Evolutionary conservation across 1,140 invertebrate species (phyloP), one percentile per base, ranked within the genome.

Genomic region (Pentalonia nigronervosa): DNA sequence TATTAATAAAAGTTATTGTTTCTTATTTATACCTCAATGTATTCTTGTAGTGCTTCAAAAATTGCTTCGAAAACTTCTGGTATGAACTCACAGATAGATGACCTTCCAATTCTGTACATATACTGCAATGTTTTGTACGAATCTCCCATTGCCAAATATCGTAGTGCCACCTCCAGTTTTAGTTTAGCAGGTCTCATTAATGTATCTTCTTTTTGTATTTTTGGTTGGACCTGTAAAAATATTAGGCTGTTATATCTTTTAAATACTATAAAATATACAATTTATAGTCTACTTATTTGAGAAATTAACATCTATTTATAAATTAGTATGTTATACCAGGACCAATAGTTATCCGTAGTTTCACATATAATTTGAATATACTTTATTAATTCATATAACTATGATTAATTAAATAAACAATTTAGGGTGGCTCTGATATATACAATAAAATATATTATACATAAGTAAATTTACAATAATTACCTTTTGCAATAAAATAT

Each of bases 71-170:
- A 89, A 17, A 48, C 87, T n/a, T 50, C 47, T 25, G 94, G 94
- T 91, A 95, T 87, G 45, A 94, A 94, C 86, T 93, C 88, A 86
- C 94, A 83, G 88, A 94, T 94, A 76, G 93, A 47, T 94, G 94
- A 94, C 94, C 94, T 94, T 81, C 94, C 94, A 92, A 95, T 93
- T 94, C 93, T 91, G 81, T 94, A 95, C 50, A 94, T 92, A 93
- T 95, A 94, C 60, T 94, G 94, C 50, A 95, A 88, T 94, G 94
- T 94, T 81, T 76, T 90, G 92, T 94, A 94, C 67, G 94, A 94
- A 94, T 95, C 94, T 56, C 90, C 90, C 14, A 60, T 41, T n/a
- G 90, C 84, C 20, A 87, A 50, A 34, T 86, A 87, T 21, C 92
- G 21, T 30, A 86, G 36, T 30, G 81, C 81, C 23, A 93, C 6